Evolutionary conservation across 2,113 vertebrate species (phyloP), one percentile per base, ranked within the genome.

Genomic region (Prolemur simus): DNA sequence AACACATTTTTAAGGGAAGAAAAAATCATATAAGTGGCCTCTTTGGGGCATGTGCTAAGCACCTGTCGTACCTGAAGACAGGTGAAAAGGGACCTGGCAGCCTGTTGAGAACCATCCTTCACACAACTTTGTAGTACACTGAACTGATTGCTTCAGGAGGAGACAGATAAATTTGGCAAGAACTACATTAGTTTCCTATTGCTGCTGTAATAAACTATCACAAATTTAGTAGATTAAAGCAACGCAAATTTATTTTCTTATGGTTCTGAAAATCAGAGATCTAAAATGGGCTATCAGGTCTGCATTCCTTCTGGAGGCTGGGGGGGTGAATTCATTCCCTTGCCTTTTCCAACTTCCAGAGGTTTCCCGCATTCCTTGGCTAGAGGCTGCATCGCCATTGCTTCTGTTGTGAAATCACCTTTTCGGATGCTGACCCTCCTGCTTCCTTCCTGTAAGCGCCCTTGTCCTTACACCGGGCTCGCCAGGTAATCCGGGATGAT

Each of bases 301-400:
- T 54, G 20, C 2, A 2, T 69, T 86, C 8, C 47, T 42, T 64
- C 15, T 15, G 45, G 37, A 81, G 20, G 21, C 63, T 80, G 34
- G 0, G 4, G 7, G 32, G 45, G 11, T 20, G 0, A 68, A 12
- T 2, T 2, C 1, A 0, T 47, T 63, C 58, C 32, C n/a, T 64
- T 23, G 45, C 14, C 47, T 84, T 37, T 52, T 66, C 29, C 7
- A 39, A 13, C 12, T 74, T 73, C 73, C 37, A 45, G 17, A 88
- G 12, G 45, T 54, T n/a, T 2, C 52, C 18, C 12, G 34, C 25
- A 45, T 2, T 18, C 49, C 7, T 37, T 49, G 71, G 17, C 15
- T 77, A 23, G 2, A 8, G 8, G 47, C 34, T 42, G 14, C 6
- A 2, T 25, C 27, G 2, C 15, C 12, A 47, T 32, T 4, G 6